Conservation (phyloP, 2,888 invertebrate genomes). For the Apocheima hispidaria region DNA sequence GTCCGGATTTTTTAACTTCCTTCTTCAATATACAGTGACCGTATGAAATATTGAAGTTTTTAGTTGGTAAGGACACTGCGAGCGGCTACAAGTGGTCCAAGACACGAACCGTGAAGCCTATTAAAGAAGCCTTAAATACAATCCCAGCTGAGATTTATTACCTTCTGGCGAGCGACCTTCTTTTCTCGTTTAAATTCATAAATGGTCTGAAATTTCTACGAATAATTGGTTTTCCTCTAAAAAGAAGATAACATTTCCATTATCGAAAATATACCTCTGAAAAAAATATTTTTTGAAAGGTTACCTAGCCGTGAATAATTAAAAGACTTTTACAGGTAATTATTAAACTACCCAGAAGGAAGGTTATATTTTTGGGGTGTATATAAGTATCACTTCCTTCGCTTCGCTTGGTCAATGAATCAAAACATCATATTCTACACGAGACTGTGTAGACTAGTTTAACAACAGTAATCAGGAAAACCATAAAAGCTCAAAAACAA, state of each 20-base stretch:
- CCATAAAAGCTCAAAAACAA: no score
- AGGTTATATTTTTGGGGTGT: no score
- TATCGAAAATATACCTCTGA: not conserved
- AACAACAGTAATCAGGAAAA: no score
- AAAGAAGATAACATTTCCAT: conserved; percentile 5
- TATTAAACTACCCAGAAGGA: no score
- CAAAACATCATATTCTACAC: no score
- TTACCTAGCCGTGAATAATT: not conserved
- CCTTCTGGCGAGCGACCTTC: conserved; percentile 15
- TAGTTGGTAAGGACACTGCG: conserved; percentile 12
- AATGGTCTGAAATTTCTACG: conserved; percentile 15
- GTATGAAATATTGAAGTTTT: conserved; percentile 10
- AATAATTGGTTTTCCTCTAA: conserved; percentile 20
- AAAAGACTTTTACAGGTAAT: not conserved
- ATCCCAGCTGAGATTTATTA: conserved; percentile 26
- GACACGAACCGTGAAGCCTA: conserved; percentile 12
- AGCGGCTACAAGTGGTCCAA: conserved; percentile 13
- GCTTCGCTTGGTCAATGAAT: no score
- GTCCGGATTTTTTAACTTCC: no score
- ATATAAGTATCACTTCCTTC: no score
- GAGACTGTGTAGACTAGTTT: no score
- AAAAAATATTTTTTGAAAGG: not conserved
- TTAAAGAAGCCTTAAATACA: conserved; percentile 20
- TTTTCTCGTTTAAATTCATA: conserved; percentile 26
- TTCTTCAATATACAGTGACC: conserved; percentile 12